These are phyloP conservation scores for Malurus leucopterus DNA, from an alignment of 2,797 vertebrate species.

Conservation along the genomic window DNA sequence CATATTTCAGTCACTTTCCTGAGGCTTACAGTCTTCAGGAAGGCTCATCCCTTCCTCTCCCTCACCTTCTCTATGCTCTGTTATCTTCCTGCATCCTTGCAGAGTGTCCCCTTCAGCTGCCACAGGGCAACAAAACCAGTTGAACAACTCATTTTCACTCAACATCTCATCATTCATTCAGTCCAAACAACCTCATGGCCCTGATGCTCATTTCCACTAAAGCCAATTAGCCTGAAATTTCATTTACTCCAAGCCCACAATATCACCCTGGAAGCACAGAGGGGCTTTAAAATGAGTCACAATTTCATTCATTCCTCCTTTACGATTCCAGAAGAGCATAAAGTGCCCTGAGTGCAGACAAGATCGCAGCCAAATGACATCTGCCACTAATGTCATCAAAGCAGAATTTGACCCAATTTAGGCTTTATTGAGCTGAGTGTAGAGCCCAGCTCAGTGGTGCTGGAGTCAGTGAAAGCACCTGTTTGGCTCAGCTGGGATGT, in stretches of 20 bases:
- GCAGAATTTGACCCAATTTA: neutral
- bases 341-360: neutral
- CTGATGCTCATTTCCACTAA: neutral
- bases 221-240: neutral
- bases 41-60: neutral
- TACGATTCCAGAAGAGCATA: rapidly evolving
- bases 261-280: neutral
- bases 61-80: rapidly evolving
- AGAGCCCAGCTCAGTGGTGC: neutral
- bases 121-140: neutral
- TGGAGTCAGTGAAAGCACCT: neutral
- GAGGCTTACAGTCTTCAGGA: neutral
- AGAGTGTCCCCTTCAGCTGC: neutral
- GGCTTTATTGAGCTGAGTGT: neutral
- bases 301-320: neutral
- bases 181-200: neutral
- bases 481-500: neutral
- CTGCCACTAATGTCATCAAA: neutral
- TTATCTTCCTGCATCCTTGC: neutral
- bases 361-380: neutral
- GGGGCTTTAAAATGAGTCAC: neutral
- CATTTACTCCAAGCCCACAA: neutral
- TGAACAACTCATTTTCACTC: rapidly evolving
- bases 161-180: neutral
- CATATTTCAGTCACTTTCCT: neutral